Base-by-base conservation (phyloP, 2,888 invertebrate species). In the Platerodrilus igneus region DNA sequence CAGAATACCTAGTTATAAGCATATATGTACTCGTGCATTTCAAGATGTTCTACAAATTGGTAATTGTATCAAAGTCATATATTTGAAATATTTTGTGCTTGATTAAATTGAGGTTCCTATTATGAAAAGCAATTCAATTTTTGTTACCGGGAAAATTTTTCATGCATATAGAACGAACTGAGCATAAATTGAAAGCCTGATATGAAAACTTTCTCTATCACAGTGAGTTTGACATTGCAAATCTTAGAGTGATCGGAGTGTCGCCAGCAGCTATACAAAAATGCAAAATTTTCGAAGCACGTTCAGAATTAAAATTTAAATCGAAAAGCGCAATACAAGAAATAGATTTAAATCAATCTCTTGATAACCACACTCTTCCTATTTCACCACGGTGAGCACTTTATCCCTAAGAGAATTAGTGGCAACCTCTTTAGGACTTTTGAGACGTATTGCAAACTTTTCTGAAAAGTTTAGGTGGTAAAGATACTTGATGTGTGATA, bases 221-320 rank as follows among this genome's bases (percentile, higher is more conserved):
- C 33, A 40, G 33, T 34, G 33, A 40, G 39, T 40, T 37, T 36
- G 37, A 41, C 36, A 48, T 48, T 50, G 45, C 47, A 54, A 57
- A 58, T 59, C 57, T 62, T 60, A 59, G 61, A 62, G 57, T 60
- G 59, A 62, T 62, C 59, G 60, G 56, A 61, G 56, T 62, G 62
- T 62, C 62, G 60, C 57, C 56, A 53, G 51, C 60, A 61, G 60
- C 57, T 58, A 58, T 58, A 58, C 57, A 57, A n/a, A n/a, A 58
- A 60, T 58, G 57, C 56, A 58, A 56, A 59, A 60, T 56, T 59
- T 56, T 50, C 55, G 55, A 52, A 56, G 57, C n/a, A 9, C 17
- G 23, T 25, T 32, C 16, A 10, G 32, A 38, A 38, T 26, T 38
- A 32, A 21, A 18, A 7, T 15, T 17, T 15, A 25, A 32, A 32